These are phyloP conservation scores for Cyanoderma ruficeps DNA, from an alignment of 2,113 vertebrate species.

Conservation along the genomic window DNA sequence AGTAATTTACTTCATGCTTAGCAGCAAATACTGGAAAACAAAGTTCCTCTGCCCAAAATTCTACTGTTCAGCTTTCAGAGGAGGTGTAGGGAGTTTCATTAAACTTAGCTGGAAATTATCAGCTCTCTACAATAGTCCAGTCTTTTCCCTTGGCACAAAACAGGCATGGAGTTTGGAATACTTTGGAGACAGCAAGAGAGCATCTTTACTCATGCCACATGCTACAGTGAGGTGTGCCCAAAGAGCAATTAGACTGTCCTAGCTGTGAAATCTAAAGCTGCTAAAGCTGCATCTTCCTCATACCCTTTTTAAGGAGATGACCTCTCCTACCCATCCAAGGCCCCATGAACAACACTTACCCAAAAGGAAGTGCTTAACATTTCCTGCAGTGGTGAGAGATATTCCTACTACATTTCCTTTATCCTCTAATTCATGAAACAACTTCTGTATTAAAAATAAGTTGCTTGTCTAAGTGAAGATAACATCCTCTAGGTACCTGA, in stretches of 20 bases:
- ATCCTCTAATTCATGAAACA: neutral
- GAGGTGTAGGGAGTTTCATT: neutral
- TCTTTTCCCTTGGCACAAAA: neutral
- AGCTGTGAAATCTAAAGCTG: neutral
- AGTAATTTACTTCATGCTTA: neutral
- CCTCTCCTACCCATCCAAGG: neutral
- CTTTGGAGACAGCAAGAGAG: neutral
- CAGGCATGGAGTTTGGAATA: neutral
- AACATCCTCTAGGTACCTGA: neutral
- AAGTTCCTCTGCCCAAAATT: neutral
- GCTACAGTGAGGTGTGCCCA: rapidly evolving
- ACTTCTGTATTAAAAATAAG: neutral
- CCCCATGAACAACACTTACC: neutral
- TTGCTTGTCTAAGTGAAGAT: neutral
- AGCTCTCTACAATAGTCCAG: neutral
- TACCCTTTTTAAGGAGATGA: neutral
- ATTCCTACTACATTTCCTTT: neutral
- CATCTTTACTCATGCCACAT: neutral
- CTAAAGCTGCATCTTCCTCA: neutral
- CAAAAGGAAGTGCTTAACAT: neutral
- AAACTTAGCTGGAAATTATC: neutral
- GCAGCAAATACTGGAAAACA: neutral
- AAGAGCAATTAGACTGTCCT: neutral
- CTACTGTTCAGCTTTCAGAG: neutral
- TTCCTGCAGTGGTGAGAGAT: neutral